Conservation (phyloP, 2,113 vertebrate genomes). For the Psophia crepitans region DNA sequence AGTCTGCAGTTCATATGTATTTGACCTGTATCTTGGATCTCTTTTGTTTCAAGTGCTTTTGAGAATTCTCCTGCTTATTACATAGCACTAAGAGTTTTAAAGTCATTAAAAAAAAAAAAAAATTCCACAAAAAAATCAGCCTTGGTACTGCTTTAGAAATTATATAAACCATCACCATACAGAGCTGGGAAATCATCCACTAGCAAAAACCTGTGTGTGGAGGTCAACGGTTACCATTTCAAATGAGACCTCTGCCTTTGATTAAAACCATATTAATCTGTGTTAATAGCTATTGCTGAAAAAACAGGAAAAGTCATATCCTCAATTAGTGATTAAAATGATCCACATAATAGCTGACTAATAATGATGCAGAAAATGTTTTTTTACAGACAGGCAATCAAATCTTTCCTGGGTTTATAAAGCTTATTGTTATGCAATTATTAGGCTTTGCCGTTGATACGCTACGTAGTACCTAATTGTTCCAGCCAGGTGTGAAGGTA, state of each 20-base stretch:
- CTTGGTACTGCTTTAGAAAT: background rate
- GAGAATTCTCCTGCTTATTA: background rate
- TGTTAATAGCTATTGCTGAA: background rate
- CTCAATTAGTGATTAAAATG: slow-evolving; percentile 11
- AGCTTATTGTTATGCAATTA: background rate
- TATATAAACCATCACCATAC: background rate
- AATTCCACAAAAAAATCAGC: background rate
- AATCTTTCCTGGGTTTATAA: background rate
- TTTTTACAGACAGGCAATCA: background rate
- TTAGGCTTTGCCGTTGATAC: background rate
- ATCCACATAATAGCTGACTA: background rate
- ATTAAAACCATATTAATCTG: background rate
- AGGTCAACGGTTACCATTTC: background rate
- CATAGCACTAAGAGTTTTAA: background rate
- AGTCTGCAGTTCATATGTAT: background rate
- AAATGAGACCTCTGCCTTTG: background rate
- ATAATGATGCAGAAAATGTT: background rate
- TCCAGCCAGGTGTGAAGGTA: background rate
- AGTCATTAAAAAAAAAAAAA: background rate
- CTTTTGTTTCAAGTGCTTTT: background rate
- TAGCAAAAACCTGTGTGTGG: background rate
- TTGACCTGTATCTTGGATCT: background rate
- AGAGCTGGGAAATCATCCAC: background rate
- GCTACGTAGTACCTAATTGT: background rate
- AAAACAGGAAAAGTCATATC: background rate